Conservation (phyloP, 2,797 vertebrate species). For the Aphelocoma californica region DNA sequence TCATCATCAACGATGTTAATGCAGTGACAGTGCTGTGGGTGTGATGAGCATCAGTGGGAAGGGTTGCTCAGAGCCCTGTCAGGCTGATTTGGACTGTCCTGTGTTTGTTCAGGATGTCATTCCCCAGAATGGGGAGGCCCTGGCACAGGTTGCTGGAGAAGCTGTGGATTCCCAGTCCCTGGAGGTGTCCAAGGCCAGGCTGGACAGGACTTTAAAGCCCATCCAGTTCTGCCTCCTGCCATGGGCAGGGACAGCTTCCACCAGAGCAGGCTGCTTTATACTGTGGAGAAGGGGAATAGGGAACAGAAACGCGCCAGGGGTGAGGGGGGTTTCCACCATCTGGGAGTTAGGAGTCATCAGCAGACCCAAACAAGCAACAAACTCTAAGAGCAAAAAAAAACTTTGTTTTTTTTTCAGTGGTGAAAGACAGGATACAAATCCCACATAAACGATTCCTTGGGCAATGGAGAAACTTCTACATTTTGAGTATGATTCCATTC, state of each 20-base stretch:
- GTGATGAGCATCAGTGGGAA: neutral
- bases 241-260: neutral
- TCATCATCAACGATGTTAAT: neutral
- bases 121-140: neutral
- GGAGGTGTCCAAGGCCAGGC: neutral
- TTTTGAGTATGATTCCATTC: neutral
- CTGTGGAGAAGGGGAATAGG: neutral
- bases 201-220: neutral
- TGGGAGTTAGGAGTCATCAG: neutral
- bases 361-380: neutral
- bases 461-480: neutral
- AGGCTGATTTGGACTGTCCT: neutral
- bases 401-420: too few species aligned
- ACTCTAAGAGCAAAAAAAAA: neutral
- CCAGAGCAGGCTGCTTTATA: neutral
- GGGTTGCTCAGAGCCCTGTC: neutral
- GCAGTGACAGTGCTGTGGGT: neutral
- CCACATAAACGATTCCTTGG: neutral
- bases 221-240: neutral
- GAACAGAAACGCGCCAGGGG: neutral
- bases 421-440: neutral
- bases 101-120: neutral
- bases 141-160: neutral
- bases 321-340: neutral
- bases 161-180: neutral